Conservation (phyloP, 1,140 invertebrate genomes). For the Halictus rubicundus region DNA sequence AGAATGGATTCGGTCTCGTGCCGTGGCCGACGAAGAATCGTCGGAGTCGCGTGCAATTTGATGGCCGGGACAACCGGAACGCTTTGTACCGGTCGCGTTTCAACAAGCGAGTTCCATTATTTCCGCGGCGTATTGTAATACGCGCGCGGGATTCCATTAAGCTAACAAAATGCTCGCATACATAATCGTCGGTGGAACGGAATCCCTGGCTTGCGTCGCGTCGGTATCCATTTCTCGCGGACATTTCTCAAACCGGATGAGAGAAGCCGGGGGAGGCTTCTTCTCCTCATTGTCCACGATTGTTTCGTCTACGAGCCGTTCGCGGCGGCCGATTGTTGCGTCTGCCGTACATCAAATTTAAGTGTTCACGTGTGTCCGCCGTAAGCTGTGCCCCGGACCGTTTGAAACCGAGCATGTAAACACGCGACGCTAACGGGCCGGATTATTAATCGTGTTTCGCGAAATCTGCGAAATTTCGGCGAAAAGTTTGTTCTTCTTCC, state of each 20-base stretch:
- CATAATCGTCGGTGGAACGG: constrained; percentile 40
- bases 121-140: constrained; percentile 44
- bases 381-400: background rate
- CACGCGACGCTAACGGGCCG: background rate
- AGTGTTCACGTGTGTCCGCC: constrained; percentile 10
- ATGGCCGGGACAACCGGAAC: background rate
- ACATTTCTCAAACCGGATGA: constrained; percentile 49
- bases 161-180: constrained; percentile 54
- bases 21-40: background rate
- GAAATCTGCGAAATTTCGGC: background rate
- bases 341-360: constrained; percentile 52
- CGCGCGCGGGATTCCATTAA: constrained; percentile 54
- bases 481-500: too few relatives aligned
- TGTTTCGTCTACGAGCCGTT: constrained; percentile 48
- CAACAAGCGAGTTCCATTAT: constrained; percentile 52
- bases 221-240: constrained; percentile 32
- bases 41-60: constrained; percentile 11
- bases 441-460: background rate
- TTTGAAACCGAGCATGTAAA: background rate
- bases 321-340: constrained; percentile 37
- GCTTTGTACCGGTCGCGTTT: constrained; percentile 28
- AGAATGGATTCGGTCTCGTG: constrained; percentile 9
- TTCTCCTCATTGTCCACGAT: constrained; percentile 22
- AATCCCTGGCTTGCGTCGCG: constrained; percentile 18
- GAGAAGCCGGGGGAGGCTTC: background rate